Evolutionary conservation across 2,113 vertebrate genomes (phyloP).

Genomic region (Psephotus haematonotus): DNA sequence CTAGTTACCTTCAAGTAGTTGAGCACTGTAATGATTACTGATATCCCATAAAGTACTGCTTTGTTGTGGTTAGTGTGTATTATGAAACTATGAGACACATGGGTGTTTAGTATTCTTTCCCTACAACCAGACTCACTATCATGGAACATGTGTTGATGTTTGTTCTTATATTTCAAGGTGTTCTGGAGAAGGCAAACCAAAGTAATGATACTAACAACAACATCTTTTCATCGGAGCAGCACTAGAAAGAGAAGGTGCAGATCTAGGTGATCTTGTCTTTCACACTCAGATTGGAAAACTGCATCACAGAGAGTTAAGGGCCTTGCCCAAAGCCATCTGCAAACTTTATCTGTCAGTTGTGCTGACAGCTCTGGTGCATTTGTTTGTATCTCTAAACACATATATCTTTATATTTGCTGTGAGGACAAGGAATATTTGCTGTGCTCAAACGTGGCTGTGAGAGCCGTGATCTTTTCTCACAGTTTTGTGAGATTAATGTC

Average conservation of each 20-base stretch:
- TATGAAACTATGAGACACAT: background rate
- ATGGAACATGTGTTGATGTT: background rate
- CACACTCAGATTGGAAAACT: background rate
- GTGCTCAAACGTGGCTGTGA: background rate
- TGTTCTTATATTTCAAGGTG: background rate
- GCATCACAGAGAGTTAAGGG: background rate
- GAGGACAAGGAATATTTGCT: background rate
- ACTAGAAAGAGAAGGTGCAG: background rate
- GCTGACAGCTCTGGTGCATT: background rate
- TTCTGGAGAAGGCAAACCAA: background rate
- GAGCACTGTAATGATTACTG: background rate
- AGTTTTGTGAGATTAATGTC: background rate
- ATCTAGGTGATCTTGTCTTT: background rate
- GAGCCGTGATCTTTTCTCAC: background rate
- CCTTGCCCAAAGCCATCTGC: background rate
- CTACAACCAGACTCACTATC: background rate
- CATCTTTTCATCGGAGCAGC: background rate
- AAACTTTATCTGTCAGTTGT: background rate
- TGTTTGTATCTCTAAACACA: background rate
- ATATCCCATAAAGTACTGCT: background rate
- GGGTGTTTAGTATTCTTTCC: background rate
- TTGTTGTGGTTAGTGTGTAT: background rate
- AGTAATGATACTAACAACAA: background rate
- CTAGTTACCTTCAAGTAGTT: background rate
- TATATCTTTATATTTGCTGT: background rate